Percentiles rank a stretch among this genome's conserved stretches.
Conservation (phyloP, 1,140 invertebrate species). For the Halesus radiatus region DNA sequence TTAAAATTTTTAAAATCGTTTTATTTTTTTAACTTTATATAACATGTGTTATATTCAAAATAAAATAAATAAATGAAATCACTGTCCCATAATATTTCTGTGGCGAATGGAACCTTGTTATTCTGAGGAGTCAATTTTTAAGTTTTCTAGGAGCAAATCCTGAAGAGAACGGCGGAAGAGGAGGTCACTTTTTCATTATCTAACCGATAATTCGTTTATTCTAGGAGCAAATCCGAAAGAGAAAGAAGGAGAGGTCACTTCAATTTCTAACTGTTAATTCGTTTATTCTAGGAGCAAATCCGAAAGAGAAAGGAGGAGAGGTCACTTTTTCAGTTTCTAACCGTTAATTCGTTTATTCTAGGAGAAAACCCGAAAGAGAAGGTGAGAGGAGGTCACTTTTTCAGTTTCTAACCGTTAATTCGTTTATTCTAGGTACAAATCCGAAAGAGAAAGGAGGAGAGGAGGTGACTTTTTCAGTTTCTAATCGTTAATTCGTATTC, state of each 20-base stretch:
- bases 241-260: slow-evolving; percentile 83
- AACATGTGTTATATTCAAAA: no score
- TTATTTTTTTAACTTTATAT: no score
- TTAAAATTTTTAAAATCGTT: no score
- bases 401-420: not conserved
- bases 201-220: slow-evolving; percentile 5
- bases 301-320: slow-evolving; percentile 88
- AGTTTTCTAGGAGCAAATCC: no score
- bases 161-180: no score
- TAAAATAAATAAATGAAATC: no score
- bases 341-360: slow-evolving; percentile 62
- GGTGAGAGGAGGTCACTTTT: slow-evolving; percentile 80
- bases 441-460: slow-evolving; percentile 88
- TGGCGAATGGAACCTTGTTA: no score
- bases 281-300: slow-evolving; percentile 82
- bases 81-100: no score
- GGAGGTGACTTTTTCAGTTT: no score
- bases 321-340: slow-evolving; percentile 58
- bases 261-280: not conserved
- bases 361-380: slow-evolving; percentile 89
- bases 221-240: slow-evolving; percentile 89
- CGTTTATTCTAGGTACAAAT: slow-evolving; percentile 82
- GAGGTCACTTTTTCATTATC: not conserved
- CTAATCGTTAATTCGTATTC: no score
- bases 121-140: no score